Evolutionary conservation across 2,888 invertebrate genomes (phyloP).

Genomic region (Morpho deidamia): DNA sequence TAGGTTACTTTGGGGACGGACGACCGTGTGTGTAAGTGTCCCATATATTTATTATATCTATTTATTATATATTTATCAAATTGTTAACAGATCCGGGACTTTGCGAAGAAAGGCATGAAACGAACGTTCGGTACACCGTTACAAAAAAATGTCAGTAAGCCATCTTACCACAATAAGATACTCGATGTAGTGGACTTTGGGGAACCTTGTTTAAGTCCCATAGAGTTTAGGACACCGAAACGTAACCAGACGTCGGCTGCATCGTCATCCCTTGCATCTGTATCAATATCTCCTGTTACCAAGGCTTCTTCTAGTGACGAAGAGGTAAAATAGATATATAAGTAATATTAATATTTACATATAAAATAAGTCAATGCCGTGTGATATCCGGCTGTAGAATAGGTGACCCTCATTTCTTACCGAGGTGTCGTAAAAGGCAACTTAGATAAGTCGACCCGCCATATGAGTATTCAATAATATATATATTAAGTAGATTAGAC

Average conservation of each 20-base stretch:
- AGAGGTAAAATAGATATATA: slow-evolving; percentile 46
- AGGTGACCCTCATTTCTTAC: too few species aligned
- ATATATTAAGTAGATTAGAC: too few species aligned
- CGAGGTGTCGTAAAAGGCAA: too few species aligned
- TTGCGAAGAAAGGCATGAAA: slow-evolving; percentile 54
- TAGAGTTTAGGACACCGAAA: slow-evolving; percentile 55
- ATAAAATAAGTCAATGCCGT: too few species aligned
- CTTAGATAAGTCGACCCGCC: too few species aligned
- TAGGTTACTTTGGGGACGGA: too few species aligned
- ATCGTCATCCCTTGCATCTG: slow-evolving; percentile 51
- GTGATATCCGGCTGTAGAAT: too few species aligned
- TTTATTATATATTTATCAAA: neutral
- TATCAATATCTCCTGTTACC: slow-evolving; percentile 58
- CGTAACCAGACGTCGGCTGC: slow-evolving; percentile 41
- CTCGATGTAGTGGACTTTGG: slow-evolving; percentile 60
- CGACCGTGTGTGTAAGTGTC: too few species aligned
- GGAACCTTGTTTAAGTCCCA: slow-evolving; percentile 62
- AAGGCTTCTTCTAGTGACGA: slow-evolving; percentile 61
- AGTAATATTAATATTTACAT: neutral
- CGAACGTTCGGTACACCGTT: slow-evolving; percentile 66
- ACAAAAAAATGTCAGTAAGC: slow-evolving; percentile 40
- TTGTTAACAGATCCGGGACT: slow-evolving; percentile 44
- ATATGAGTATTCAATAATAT: too few species aligned
- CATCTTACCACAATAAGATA: slow-evolving; percentile 58
- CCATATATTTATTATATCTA: neutral